These are phyloP conservation scores for Heliothis virescens DNA, from an alignment of 1,140 invertebrate species.

Conservation along the genomic window DNA sequence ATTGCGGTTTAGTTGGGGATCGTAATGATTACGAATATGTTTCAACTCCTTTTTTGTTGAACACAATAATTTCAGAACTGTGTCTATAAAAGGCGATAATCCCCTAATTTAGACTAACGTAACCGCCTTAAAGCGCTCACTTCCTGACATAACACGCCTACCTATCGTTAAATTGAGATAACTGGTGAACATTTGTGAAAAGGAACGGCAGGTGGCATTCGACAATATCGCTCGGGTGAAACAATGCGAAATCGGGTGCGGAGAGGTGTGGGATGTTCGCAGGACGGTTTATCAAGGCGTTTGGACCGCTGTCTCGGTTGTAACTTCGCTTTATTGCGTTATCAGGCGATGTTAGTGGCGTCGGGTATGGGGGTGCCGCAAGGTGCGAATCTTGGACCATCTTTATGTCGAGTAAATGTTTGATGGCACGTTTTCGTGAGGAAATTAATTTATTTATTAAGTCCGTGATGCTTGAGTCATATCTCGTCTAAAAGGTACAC, in stretches of 20 bases:
- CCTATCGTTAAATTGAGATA: slow-evolving; percentile 43
- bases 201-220: slow-evolving; percentile 44
- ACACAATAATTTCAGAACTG: neutral
- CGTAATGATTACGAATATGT: slow-evolving; percentile 6
- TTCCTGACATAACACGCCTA: slow-evolving; percentile 37
- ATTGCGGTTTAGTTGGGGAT: slow-evolving; percentile 12
- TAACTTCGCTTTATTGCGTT: slow-evolving; percentile 51
- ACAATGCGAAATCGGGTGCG: slow-evolving; percentile 47
- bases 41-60: no score
- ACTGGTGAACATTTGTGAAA: slow-evolving; percentile 40
- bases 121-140: slow-evolving; percentile 8
- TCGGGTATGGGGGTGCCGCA: slow-evolving; percentile 32
- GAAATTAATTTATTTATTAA: slow-evolving; percentile 24
- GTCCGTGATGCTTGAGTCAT: no score
- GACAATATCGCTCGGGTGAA: slow-evolving; percentile 42
- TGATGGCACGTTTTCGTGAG: neutral
- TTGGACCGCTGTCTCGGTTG: slow-evolving; percentile 25
- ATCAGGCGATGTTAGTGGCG: slow-evolving; percentile 38
- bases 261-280: slow-evolving; percentile 38
- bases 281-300: slow-evolving; percentile 46
- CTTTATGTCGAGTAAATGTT: slow-evolving; percentile 17
- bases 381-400: slow-evolving; percentile 24
- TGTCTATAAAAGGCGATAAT: neutral
- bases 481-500: no score
- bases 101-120: slow-evolving; percentile 17